Conservation (phyloP, 2,113 vertebrate genomes). For the Corydoras sp. region DNA sequence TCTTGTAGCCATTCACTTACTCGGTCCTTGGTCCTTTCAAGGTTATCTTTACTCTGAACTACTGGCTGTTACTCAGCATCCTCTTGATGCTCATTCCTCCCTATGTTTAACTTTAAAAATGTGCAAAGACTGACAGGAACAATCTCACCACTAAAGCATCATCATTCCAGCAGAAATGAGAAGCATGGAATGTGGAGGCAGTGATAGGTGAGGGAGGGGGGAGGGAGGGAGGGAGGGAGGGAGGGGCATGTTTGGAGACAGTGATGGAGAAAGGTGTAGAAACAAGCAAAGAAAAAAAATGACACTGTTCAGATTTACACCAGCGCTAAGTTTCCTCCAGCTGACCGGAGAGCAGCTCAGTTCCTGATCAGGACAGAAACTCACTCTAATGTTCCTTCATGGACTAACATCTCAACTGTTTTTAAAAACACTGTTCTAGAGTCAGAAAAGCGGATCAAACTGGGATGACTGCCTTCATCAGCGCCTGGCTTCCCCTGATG, state of each 20-base stretch:
- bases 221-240: background rate
- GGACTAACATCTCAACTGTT: background rate
- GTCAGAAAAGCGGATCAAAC: background rate
- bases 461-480: constrained; percentile 10
- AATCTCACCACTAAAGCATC: constrained; percentile 26
- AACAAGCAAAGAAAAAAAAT: constrained; percentile 15
- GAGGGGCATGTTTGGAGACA: constrained; percentile 18
- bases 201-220: constrained; percentile 16
- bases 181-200: constrained; percentile 45
- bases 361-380: no score
- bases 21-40: constrained; percentile 20
- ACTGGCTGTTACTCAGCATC: no score
- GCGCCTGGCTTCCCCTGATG: background rate
- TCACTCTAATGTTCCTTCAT: background rate
- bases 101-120: background rate
- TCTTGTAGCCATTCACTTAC: constrained; percentile 6
- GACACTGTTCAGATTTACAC: background rate
- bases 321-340: no score
- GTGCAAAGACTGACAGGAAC: background rate
- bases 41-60: constrained; percentile 3
- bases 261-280: constrained; percentile 31
- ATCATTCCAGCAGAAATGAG: constrained; percentile 36
- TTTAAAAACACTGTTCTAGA: background rate
- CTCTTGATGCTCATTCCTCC: no score
- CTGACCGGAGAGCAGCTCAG: no score